phyloP scores from a whole-genome alignment of 2,113 vertebrate genomes.

The Neogobius melanostomus region DNA sequence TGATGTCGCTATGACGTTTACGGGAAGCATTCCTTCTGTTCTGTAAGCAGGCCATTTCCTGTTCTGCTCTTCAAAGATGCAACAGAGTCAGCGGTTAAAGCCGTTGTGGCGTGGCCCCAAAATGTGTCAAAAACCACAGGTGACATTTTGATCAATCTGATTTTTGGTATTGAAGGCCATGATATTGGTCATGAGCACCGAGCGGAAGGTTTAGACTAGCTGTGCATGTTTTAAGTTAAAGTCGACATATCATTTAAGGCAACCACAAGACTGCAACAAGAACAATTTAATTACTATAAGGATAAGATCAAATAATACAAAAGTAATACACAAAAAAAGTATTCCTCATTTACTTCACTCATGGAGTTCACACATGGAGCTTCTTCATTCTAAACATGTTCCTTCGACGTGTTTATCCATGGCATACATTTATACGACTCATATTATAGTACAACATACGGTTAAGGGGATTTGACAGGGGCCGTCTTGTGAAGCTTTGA shows the following conservation, averaged over 20 bases:
- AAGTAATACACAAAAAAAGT: slow-evolving; percentile 73
- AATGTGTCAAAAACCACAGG: slow-evolving; percentile 7
- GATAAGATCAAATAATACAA: slow-evolving; percentile 74
- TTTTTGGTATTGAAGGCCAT: background rate
- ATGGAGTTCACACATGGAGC: slow-evolving; percentile 45
- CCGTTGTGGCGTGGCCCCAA: background rate
- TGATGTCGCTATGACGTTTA: background rate
- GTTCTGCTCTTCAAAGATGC: background rate
- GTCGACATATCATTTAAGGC: slow-evolving; percentile 3
- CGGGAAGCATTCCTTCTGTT: background rate
- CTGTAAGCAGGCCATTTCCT: background rate
- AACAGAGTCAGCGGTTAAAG: background rate
- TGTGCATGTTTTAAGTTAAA: background rate
- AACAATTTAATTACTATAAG: slow-evolving; percentile 75
- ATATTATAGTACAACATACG: slow-evolving; percentile 68
- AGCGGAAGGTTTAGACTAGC: background rate
- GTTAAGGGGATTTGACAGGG: slow-evolving; percentile 7
- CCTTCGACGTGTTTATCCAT: slow-evolving; percentile 52
- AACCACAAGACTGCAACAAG: slow-evolving; percentile 58
- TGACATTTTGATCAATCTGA: background rate
- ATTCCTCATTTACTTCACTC: slow-evolving; percentile 44
- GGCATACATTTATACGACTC: slow-evolving; percentile 62
- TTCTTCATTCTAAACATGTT: slow-evolving; percentile 42
- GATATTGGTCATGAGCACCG: background rate
- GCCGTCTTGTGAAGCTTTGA: slow-evolving; percentile 56